Evolutionary conservation across 2,888 invertebrate species (phyloP), one percentile per base, ranked within the genome.

Genomic region (Amorpha juglandis): DNA sequence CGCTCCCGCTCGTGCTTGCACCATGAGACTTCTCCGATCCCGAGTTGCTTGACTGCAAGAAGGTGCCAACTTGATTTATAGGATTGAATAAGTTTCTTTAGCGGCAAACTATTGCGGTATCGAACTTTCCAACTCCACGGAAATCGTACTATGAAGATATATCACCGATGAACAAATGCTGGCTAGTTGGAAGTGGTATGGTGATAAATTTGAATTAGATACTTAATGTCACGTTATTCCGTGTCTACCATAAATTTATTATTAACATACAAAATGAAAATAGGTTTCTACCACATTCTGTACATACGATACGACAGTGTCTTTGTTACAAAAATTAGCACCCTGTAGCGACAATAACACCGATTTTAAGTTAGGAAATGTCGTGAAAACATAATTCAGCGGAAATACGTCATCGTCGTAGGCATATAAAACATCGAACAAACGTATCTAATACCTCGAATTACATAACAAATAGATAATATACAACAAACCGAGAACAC

Each of bases 21-120:
- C 76, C 74, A 55, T 77, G 81, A 58, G 86, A 84, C 76, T 89
- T 90, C 72, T 91, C 92, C 16, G 88, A 89, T 1, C 88, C 84
- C 16, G 58, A 58, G 72, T 87, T 91, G 80, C 88, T 92, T 63
- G 89, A 88, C 92, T 92, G 86, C 67, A 75, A 79, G 58, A 52
- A 52, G 70, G 71, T 70, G 73, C 70, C 72, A 71, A 71, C 70
- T 71, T 72, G 74, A 73, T 74, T 75, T 75, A 73, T 75, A 66
- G 69, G 67, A 71, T 72, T 72, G 72, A 75, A 73, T 74, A 75
- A 76, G 72, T 74, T 76, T 70, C 72, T 67, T 72, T 73, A 70
- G 69, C 67, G 69, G 68, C 71, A 69, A 70, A 72, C 75, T 73
- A 76, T 74, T 75, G 74, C 73, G 73, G 73, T 71, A 69, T 69